Conservation (phyloP, 2,888 invertebrate species). For the Thera obeliscata region DNA sequence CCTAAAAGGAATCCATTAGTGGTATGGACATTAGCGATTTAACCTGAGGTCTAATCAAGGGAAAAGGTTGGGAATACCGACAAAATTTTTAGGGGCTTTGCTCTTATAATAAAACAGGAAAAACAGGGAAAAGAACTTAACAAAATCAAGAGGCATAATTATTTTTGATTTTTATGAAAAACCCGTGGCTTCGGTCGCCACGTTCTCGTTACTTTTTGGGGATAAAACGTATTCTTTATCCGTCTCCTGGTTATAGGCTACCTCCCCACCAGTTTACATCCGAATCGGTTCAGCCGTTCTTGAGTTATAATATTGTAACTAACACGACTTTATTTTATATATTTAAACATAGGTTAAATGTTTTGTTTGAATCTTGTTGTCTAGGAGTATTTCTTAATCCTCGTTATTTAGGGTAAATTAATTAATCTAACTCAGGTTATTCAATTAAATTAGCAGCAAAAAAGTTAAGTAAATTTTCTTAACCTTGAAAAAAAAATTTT, state of each 20-base stretch:
- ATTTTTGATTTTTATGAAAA: too few species aligned
- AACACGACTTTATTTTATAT: too few species aligned
- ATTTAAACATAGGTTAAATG: neutral
- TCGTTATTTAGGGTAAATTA: constrained; percentile 8
- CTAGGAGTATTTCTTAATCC: constrained; percentile 12
- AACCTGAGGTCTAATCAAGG: constrained; percentile 24
- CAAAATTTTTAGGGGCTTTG: neutral
- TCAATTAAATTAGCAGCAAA: neutral
- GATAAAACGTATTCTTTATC: too few species aligned
- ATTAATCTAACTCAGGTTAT: neutral
- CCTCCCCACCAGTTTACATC: too few species aligned
- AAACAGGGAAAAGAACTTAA: neutral
- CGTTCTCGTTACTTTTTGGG: too few species aligned
- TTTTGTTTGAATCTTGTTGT: constrained; percentile 17
- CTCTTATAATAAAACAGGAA: neutral
- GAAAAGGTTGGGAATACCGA: constrained; percentile 10
- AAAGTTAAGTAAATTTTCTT: neutral
- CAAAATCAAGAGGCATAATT: too few species aligned
- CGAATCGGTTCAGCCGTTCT: too few species aligned
- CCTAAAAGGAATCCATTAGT: constrained; percentile 33
- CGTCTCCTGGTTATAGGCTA: too few species aligned
- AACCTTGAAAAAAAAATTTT: neutral
- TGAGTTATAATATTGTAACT: too few species aligned
- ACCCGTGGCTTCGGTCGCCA: too few species aligned
- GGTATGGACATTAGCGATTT: constrained; percentile 18